Percentiles rank a stretch among this genome's conserved stretches.
These are phyloP conservation scores for Stichodactyla mertensii DNA, from an alignment of 64 coral and sea anemone species.

Conservation along the genomic window DNA sequence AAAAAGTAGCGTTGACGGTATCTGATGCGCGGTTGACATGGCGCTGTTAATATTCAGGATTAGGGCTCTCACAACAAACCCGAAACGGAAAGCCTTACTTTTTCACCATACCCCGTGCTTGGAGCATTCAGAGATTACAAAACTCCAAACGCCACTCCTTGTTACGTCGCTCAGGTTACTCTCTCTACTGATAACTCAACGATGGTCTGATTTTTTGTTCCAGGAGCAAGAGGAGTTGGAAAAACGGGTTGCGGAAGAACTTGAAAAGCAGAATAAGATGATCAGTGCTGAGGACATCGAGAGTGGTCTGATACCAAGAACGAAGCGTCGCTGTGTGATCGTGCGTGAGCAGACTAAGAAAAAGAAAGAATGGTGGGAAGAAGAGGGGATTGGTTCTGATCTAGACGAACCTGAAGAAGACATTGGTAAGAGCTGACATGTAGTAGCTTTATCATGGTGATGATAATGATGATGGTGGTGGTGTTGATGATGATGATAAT, in stretches of 20 bases:
- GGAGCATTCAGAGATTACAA: no score
- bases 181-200: neutral
- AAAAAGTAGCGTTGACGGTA: no score
- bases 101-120: no score
- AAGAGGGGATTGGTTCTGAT: constrained; percentile 84
- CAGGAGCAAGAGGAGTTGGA: constrained; percentile 64
- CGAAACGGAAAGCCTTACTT: no score
- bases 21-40: no score
- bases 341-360: constrained; percentile 89
- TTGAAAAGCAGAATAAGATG: constrained; percentile 57
- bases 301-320: constrained; percentile 44
- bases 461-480: no score
- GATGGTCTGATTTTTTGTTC: neutral
- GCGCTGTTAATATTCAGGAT: no score
- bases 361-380: constrained; percentile 99
- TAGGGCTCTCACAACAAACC: no score
- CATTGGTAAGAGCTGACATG: constrained; percentile 4
- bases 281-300: constrained; percentile 45
- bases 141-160: no score
- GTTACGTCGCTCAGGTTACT: no score
- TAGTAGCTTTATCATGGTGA: no score
- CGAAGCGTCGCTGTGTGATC: constrained; percentile 88
- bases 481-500: no score
- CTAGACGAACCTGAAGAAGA: constrained; percentile 82
- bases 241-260: constrained; percentile 62